Conservation (phyloP, 2,113 vertebrate genomes). For the Xenopus laevis region DNA sequence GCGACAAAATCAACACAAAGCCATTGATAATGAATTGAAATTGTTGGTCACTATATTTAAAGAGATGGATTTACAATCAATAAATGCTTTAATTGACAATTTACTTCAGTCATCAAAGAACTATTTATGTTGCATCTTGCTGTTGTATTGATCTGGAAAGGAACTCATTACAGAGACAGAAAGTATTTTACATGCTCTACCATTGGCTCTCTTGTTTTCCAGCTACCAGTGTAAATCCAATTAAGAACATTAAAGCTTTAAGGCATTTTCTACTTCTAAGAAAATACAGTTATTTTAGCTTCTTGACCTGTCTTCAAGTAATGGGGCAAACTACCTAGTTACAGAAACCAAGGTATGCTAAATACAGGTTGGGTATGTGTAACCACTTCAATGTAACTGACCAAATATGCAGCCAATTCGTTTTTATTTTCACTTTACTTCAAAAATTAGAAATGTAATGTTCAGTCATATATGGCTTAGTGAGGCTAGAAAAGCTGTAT, state of each 20-base stretch:
- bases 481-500: too few species aligned
- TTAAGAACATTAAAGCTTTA: constrained; percentile 10
- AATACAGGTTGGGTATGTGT: background rate
- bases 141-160: constrained; percentile 12
- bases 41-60: too few species aligned
- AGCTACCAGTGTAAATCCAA: constrained; percentile 19
- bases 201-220: background rate
- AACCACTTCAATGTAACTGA: too few species aligned
- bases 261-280: constrained; percentile 1
- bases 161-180: constrained; percentile 15
- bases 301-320: constrained; percentile 7
- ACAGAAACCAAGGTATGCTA: background rate
- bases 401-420: too few species aligned
- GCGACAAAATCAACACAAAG: too few species aligned
- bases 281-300: background rate
- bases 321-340: background rate
- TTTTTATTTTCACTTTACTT: too few species aligned
- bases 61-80: too few species aligned
- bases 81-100: too few species aligned
- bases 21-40: too few species aligned
- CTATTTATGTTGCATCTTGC: constrained; percentile 16
- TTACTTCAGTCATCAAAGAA: background rate
- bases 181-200: constrained; percentile 32
- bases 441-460: too few species aligned
- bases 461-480: too few species aligned